Percentiles rank a stretch among this genome's conserved stretches.
Evolutionary conservation across 35 echinoderm and acorn worm genomes (phyloP).

Genomic region (Holothuria glaberrima): DNA sequence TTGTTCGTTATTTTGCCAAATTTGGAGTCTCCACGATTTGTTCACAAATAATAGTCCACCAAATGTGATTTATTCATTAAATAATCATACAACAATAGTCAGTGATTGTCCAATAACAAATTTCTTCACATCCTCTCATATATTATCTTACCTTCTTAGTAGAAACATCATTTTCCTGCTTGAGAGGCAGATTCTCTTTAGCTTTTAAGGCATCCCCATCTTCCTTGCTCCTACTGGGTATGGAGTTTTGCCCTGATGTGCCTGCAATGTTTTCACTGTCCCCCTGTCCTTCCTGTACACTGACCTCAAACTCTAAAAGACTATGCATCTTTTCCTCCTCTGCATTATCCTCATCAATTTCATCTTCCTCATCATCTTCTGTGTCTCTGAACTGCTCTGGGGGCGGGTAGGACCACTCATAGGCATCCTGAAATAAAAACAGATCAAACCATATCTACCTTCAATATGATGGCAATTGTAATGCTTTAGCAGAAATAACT

Average conservation of each 20-base stretch:
- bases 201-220: conserved; percentile 16
- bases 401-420: conserved; percentile 71
- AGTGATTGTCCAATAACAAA: too few relatives aligned
- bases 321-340: conserved; percentile 47
- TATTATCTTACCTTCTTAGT: conserved; percentile 7
- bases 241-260: background rate
- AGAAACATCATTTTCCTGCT: background rate
- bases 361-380: conserved; percentile 55
- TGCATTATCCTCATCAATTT: conserved; percentile 28
- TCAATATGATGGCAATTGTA: too few relatives aligned
- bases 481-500: too few relatives aligned
- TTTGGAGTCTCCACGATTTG: too few relatives aligned
- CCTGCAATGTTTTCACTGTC: conserved; percentile 4
- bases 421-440: conserved; percentile 59
- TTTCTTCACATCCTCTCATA: background rate
- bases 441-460: background rate
- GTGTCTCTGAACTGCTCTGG: conserved; percentile 57
- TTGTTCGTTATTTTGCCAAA: too few relatives aligned
- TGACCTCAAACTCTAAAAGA: background rate
- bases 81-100: too few relatives aligned
- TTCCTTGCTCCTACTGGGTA: background rate
- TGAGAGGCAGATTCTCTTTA: conserved; percentile 12
- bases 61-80: too few relatives aligned
- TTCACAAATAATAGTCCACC: too few relatives aligned
- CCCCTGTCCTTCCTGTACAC: background rate